Evolutionary conservation across 2,113 vertebrate genomes (phyloP), one percentile per base, ranked within the genome.

Genomic region (Hoplias malabaricus): DNA sequence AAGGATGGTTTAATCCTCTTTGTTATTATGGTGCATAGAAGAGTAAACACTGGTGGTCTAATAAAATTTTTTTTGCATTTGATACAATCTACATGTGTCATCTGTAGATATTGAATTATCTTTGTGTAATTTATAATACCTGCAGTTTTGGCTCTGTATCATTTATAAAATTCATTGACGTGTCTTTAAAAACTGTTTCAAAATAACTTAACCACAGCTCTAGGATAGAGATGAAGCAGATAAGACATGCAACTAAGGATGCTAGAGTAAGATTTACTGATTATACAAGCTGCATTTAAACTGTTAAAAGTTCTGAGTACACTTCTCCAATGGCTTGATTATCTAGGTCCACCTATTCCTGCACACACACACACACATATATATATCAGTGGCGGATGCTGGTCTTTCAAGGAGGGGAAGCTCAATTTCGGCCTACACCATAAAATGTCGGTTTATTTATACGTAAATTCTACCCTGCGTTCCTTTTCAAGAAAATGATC

Each of bases 31-130:
- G 16, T 1, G 8, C 66, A 63, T 8, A 62, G 73, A 78, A 72
- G 87, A 79, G 48, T 81, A 91, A 89, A 90, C 86, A 88, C 14
- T 53, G 34, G 53, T 33, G 16, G 25, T 12, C 27, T 72, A 69
- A 40, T 75, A 79, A 54, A 34, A 19, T 34, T 3, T 21, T 53
- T n/a, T 70, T 53, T 54, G 33, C 68, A 36, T 23, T 12, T 38
- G 31, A 34, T 21, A 14, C n/a, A n/a, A n/a, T n/a, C n/a, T 25
- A 5, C 11, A 65, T 25, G 23, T 1, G 14, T 42, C 1, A 2
- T 69, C 31, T 33, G 31, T n/a, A 14, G 1, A 38, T 36, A n/a
- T 29, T 53, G 14, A 10, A 16, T 12, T 31, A 31, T 33, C 2
- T 61, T 61, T 61, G 14, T 33, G 5, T 33, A 5, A 5, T 31